phyloP scores from a whole-genome alignment of 2,888 invertebrate species.

The Lepetodrilus schrolli region DNA sequence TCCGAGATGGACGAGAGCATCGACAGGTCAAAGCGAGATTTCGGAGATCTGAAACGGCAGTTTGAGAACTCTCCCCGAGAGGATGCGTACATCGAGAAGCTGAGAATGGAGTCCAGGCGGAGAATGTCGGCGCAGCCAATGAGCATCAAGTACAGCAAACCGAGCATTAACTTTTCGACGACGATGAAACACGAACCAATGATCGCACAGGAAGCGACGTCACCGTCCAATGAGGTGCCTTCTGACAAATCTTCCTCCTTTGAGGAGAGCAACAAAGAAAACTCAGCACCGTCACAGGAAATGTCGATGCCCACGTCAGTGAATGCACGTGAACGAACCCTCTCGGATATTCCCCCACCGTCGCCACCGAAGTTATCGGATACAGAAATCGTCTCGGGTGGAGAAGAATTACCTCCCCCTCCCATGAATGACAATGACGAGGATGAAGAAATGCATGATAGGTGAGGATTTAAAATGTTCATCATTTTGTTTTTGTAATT shows the following conservation, averaged over 20 bases:
- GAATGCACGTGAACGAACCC: conserved; percentile 8
- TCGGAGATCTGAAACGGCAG: conserved; percentile 45
- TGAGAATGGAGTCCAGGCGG: conserved; percentile 62
- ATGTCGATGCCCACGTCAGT: not conserved
- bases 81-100: conserved; percentile 61
- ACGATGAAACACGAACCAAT: conserved; percentile 59
- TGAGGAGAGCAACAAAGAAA: conserved; percentile 31
- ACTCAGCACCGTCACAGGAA: not conserved
- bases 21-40: conserved; percentile 39
- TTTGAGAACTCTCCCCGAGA: conserved; percentile 56
- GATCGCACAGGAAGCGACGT: conserved; percentile 57
- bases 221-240: conserved; percentile 37
- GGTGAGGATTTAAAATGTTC: not conserved
- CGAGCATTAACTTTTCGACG: conserved; percentile 49
- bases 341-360: conserved; percentile 32
- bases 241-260: not conserved
- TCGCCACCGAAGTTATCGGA: conserved; percentile 31
- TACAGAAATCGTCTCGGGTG: conserved; percentile 11
- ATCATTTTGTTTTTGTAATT: not conserved
- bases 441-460: conserved; percentile 29
- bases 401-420: conserved; percentile 45
- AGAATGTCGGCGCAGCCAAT: conserved; percentile 34
- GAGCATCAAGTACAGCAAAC: conserved; percentile 38
- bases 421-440: conserved; percentile 39
- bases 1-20: conserved; percentile 31